Conservation (phyloP, 1,140 invertebrate genomes). For the Stenopsyche tienmushanensis region DNA sequence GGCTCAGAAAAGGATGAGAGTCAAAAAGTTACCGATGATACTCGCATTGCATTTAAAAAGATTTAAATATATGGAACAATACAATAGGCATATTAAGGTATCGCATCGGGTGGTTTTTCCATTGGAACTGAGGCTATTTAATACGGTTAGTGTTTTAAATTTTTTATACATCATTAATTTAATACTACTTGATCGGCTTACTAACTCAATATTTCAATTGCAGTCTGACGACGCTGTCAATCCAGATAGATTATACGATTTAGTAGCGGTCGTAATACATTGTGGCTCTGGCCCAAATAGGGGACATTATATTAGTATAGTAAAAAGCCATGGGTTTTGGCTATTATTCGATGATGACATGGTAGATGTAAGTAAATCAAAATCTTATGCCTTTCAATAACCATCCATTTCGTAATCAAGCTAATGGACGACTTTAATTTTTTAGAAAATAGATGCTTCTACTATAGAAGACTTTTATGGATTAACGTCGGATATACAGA, state of each 20-base stretch:
- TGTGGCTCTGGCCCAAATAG: slow-evolving; percentile 98
- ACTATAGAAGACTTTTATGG: slow-evolving; percentile 99
- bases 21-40: slow-evolving; percentile 98
- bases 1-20: slow-evolving; percentile 95
- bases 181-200: background rate
- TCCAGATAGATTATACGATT: slow-evolving; percentile 95
- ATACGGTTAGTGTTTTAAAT: slow-evolving; percentile 74
- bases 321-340: slow-evolving; percentile 99
- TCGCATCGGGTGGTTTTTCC: slow-evolving; percentile 99
- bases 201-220: slow-evolving; percentile 46
- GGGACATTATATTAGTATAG: slow-evolving; percentile 99
- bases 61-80: slow-evolving; percentile 99
- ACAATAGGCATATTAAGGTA: slow-evolving; percentile 97
- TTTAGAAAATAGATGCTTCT: slow-evolving; percentile 97
- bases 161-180: background rate
- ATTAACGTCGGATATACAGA: slow-evolving; percentile 95
- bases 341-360: slow-evolving; percentile 99
- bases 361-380: slow-evolving; percentile 85
- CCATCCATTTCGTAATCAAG: background rate
- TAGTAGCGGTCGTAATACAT: slow-evolving; percentile 98
- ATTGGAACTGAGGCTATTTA: slow-evolving; percentile 94
- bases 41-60: slow-evolving; percentile 96
- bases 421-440: slow-evolving; percentile 28
- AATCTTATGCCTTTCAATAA: slow-evolving; percentile 7
- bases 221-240: slow-evolving; percentile 97